These are phyloP conservation scores for Gambelia wislizenii DNA, from an alignment of 2,797 vertebrate species.

Conservation along the genomic window DNA sequence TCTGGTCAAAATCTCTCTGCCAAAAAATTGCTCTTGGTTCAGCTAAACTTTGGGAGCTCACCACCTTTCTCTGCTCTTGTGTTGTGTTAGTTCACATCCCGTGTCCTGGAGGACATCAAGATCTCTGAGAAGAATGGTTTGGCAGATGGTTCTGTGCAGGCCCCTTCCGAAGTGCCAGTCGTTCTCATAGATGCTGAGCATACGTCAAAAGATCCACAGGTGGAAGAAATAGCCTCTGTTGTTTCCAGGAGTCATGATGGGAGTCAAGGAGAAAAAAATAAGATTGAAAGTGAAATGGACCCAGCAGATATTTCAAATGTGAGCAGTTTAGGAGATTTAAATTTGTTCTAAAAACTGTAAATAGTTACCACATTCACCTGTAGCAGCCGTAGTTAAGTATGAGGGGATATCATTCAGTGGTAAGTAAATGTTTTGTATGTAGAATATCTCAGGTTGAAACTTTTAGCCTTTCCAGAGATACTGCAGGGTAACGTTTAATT, in stretches of 20 bases:
- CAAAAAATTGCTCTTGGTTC: not conserved
- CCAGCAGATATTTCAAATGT: constrained; percentile 98
- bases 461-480: not conserved
- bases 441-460: not conserved
- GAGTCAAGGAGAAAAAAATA: constrained; percentile 81
- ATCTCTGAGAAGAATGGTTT: constrained; percentile 73
- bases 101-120: constrained; percentile 76
- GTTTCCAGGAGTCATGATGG: constrained; percentile 68
- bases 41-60: not conserved
- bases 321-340: constrained; percentile 92
- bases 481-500: not conserved
- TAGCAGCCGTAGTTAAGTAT: not conserved
- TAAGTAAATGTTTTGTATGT: not conserved
- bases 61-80: not conserved
- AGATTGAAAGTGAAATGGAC: constrained; percentile 91
- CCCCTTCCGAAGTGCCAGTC: constrained; percentile 70
- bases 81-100: constrained; percentile 84
- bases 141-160: constrained; percentile 69
- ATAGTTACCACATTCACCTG: not conserved
- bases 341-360: constrained; percentile 40
- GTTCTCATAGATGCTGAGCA: constrained; percentile 65
- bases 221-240: constrained; percentile 70
- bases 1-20: not conserved
- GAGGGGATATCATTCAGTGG: not conserved
- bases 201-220: constrained; percentile 64